Evolutionary conservation across 2,888 invertebrate genomes (phyloP).

Genomic region (Adelognathus sp.): DNA sequence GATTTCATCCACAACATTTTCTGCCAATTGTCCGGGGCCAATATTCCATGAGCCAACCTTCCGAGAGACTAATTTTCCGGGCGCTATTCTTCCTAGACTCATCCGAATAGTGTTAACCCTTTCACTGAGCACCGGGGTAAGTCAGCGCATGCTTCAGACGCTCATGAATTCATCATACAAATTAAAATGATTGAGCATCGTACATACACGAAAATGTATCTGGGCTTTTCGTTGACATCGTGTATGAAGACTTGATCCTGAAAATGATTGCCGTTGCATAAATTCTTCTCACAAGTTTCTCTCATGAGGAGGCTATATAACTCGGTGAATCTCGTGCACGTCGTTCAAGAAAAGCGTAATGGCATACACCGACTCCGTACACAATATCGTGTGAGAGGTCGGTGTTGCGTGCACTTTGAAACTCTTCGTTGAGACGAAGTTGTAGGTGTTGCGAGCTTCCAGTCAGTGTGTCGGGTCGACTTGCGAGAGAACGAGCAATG

Average conservation of each 20-base stretch:
- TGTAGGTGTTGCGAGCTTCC: slow-evolving; percentile 26
- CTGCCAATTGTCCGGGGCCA: no score
- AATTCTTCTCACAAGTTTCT: slow-evolving; percentile 20
- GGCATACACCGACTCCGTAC: neutral
- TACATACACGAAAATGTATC: neutral
- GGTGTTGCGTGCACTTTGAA: slow-evolving; percentile 12
- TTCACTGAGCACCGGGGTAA: no score
- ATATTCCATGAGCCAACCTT: no score
- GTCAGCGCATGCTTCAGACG: no score
- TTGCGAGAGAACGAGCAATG: slow-evolving; percentile 4
- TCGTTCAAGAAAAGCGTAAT: slow-evolving; percentile 9
- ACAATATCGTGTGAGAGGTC: neutral
- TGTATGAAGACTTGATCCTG: slow-evolving; percentile 12
- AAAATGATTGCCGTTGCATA: slow-evolving; percentile 29
- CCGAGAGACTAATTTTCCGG: no score
- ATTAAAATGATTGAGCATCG: neutral
- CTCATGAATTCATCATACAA: no score
- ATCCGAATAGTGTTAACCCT: no score
- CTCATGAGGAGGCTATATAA: neutral
- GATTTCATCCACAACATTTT: no score
- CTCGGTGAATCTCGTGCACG: neutral
- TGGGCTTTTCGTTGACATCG: neutral
- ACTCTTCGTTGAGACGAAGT: neutral
- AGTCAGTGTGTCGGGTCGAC: slow-evolving; percentile 31
- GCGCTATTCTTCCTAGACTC: no score